Conservation (phyloP, 2,113 vertebrate species). For the Rhabdomys dilectus region DNA sequence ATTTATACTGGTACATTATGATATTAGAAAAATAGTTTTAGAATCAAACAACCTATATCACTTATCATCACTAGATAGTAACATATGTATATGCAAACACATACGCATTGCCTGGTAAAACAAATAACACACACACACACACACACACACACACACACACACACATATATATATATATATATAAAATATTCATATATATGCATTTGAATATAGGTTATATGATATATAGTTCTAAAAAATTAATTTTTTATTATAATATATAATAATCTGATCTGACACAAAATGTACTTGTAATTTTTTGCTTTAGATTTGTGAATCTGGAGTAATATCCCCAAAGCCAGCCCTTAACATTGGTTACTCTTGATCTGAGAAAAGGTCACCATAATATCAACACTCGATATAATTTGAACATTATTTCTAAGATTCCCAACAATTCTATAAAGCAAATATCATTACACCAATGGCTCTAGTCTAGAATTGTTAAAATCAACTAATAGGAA, state of each 20-base stretch:
- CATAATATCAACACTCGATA: background rate
- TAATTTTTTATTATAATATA: background rate
- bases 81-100: background rate
- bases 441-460: conserved; percentile 51
- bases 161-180: too few species aligned
- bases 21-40: background rate
- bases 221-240: background rate
- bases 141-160: too few species aligned
- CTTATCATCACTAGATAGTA: background rate
- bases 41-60: background rate
- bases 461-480: conserved; percentile 37
- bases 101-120: background rate
- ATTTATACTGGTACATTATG: background rate
- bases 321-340: conserved; percentile 30
- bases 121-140: too few species aligned
- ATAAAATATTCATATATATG: too few species aligned
- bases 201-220: background rate
- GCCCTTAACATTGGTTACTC: conserved; percentile 19
- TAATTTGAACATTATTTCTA: conserved; percentile 37
- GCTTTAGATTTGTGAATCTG: background rate
- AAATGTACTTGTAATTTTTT: background rate
- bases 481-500: conserved; percentile 41
- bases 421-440: conserved; percentile 20
- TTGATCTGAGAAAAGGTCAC: background rate
- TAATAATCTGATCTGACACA: background rate